Evolutionary conservation across 2,797 vertebrate species (phyloP).

Genomic region (Spea hammondii): DNA sequence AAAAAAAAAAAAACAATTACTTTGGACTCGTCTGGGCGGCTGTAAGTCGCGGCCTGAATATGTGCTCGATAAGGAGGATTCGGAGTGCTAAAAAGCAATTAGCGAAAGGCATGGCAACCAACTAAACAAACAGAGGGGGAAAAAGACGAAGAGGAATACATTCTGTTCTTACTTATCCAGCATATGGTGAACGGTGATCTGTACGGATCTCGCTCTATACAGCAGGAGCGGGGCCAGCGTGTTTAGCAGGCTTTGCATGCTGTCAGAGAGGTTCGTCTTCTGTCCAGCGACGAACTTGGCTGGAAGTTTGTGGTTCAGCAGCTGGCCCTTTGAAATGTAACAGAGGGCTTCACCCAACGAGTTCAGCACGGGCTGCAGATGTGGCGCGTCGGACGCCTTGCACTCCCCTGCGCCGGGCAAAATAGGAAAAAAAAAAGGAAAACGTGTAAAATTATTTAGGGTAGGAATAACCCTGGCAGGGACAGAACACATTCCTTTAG

Average conservation of each 20-base stretch:
- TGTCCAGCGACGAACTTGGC: conserved; percentile 82
- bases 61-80: background rate
- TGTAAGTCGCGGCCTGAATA: background rate
- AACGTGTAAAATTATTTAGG: conserved; percentile 13
- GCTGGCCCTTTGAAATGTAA: conserved; percentile 79
- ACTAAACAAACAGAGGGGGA: background rate
- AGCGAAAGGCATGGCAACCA: conserved; percentile 3
- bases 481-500: background rate
- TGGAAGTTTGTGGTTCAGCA: conserved; percentile 81
- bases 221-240: conserved; percentile 85
- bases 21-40: background rate
- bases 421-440: conserved; percentile 30
- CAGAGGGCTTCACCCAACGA: conserved; percentile 82
- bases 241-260: conserved; percentile 88
- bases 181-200: conserved; percentile 82
- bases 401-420: conserved; percentile 69
- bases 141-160: background rate
- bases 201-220: conserved; percentile 84
- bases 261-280: conserved; percentile 85
- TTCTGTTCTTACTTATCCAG: conserved; percentile 81
- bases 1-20: too few species aligned
- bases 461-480: conserved; percentile 19
- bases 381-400: conserved; percentile 74
- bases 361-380: conserved; percentile 77
- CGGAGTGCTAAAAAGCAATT: background rate